Percentiles rank a stretch among this genome's conserved stretches.
Conservation (phyloP, 2,797 vertebrate species). For the Danionella dracula region DNA sequence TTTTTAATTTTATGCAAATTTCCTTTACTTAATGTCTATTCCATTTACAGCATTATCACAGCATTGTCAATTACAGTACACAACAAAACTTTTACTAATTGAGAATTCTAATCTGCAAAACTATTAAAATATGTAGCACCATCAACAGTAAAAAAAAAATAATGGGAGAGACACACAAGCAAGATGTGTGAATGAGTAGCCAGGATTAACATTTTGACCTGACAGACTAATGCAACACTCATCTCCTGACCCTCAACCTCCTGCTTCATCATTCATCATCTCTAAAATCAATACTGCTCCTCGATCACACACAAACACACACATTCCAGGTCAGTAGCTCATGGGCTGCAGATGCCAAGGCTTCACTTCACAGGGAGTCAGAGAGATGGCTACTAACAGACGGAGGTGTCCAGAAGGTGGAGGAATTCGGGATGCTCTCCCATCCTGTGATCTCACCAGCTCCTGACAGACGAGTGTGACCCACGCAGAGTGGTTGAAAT, state of each 20-base stretch:
- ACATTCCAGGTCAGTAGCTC: neutral
- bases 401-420: slow-evolving; percentile 2
- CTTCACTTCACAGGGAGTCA: neutral
- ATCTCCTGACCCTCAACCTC: neutral
- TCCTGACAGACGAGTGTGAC: too few species aligned
- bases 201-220: neutral
- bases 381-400: slow-evolving; percentile 17
- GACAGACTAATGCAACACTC: neutral
- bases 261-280: neutral
- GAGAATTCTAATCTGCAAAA: too few species aligned
- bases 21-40: too few species aligned
- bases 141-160: too few species aligned
- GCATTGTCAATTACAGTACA: too few species aligned
- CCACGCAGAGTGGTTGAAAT: too few species aligned
- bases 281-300: neutral
- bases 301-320: neutral
- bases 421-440: slow-evolving; percentile 8
- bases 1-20: too few species aligned
- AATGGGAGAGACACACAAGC: neutral
- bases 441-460: slow-evolving; percentile 8
- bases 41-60: too few species aligned
- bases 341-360: slow-evolving; percentile 48
- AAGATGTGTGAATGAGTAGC: neutral
- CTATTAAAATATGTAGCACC: too few species aligned
- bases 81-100: too few species aligned